Conservation (phyloP, 2,113 vertebrate species). For the Calidris pugnax region DNA sequence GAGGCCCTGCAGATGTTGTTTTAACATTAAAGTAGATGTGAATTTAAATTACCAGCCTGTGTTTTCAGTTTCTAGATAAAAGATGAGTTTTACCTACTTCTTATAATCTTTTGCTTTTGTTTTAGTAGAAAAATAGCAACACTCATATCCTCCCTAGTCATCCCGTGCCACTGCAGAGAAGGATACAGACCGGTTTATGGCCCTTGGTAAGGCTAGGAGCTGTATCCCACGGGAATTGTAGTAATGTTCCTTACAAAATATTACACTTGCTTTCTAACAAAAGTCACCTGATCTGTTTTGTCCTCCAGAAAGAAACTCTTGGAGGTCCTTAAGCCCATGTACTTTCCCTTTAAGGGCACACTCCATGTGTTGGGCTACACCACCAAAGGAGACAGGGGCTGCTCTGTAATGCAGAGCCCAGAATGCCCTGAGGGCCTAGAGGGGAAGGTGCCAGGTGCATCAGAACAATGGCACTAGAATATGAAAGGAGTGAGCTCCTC, state of each 20-base stretch:
- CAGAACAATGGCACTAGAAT: not conserved
- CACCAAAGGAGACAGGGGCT: not conserved
- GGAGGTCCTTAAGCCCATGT: not conserved
- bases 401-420: not conserved
- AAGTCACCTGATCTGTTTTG: not conserved
- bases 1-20: not conserved
- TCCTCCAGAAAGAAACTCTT: not conserved
- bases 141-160: rapidly evolving
- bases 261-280: not conserved
- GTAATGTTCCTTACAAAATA: not conserved
- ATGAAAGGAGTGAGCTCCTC: not conserved
- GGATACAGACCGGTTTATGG: not conserved
- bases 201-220: not conserved
- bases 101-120: not conserved
- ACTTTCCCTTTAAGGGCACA: not conserved
- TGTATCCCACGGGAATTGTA: rapidly evolving
- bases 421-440: not conserved
- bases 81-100: not conserved
- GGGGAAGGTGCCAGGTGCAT: not conserved
- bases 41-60: not conserved
- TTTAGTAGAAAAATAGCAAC: not conserved
- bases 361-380: rapidly evolving
- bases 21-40: not conserved
- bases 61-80: not conserved
- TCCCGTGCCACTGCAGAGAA: not conserved